Conservation (phyloP, 2,113 vertebrate genomes). For the Salvelinus namaycush region DNA sequence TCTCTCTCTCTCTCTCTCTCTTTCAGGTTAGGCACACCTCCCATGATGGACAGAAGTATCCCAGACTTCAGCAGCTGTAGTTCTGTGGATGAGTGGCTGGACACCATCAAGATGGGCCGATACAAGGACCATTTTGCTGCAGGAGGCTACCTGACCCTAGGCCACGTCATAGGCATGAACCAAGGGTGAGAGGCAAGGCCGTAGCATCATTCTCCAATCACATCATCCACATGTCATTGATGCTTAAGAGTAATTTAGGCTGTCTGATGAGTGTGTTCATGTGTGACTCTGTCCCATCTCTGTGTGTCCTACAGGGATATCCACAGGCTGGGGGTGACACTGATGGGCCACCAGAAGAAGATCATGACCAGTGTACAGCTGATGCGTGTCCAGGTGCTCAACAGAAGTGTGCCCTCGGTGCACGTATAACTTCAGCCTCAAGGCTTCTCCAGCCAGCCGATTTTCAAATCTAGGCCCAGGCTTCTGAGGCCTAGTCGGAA, state of each 20-base stretch:
- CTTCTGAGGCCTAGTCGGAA: neutral
- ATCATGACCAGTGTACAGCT: slow-evolving; percentile 95
- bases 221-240: no score
- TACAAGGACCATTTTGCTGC: slow-evolving; percentile 93
- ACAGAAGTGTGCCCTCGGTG: slow-evolving; percentile 84
- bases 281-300: neutral
- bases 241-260: no score
- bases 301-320: slow-evolving; percentile 79
- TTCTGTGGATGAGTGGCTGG: slow-evolving; percentile 95
- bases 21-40: slow-evolving; percentile 83
- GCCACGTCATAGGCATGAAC: slow-evolving; percentile 90
- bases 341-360: slow-evolving; percentile 98
- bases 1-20: slow-evolving; percentile 1
- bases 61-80: slow-evolving; percentile 84
- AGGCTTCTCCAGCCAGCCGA: slow-evolving; percentile 26
- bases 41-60: slow-evolving; percentile 79
- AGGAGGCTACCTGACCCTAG: slow-evolving; percentile 89
- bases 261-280: no score
- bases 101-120: slow-evolving; percentile 93
- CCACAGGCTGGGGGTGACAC: slow-evolving; percentile 88
- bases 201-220: no score
- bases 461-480: slow-evolving; percentile 27
- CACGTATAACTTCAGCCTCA: slow-evolving; percentile 74
- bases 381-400: slow-evolving; percentile 90
- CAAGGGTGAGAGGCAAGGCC: slow-evolving; percentile 80